Evolutionary conservation across 2,797 vertebrate species (phyloP).

Genomic region (Thunnus albacares): DNA sequence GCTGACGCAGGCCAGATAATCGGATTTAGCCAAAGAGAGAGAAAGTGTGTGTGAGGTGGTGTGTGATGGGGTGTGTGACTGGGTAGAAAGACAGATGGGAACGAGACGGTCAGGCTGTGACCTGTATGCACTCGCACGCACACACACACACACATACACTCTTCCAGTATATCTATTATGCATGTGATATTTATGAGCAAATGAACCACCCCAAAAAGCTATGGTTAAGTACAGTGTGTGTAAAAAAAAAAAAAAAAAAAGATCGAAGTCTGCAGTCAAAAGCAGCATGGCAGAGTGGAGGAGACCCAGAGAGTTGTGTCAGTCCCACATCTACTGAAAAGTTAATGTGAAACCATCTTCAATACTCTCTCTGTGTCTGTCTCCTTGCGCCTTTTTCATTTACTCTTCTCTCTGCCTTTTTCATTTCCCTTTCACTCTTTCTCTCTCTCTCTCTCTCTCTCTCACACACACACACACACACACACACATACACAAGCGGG

Average conservation of each 20-base stretch:
- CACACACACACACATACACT: constrained; percentile 37
- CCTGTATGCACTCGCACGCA: constrained; percentile 56
- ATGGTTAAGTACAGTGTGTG: constrained; percentile 54
- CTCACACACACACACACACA: constrained; percentile 19
- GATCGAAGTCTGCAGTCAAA: constrained; percentile 45
- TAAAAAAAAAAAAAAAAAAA: constrained; percentile 27
- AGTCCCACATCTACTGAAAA: constrained; percentile 78
- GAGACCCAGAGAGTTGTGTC: constrained; percentile 53
- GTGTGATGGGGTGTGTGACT: constrained; percentile 64
- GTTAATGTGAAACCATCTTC: constrained; percentile 78
- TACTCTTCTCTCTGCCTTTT: constrained; percentile 37
- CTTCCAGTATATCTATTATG: constrained; percentile 75
- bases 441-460: constrained; percentile 1
- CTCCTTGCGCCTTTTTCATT: constrained; percentile 44
- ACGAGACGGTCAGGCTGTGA: constrained; percentile 80
- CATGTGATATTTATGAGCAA: constrained; percentile 79
- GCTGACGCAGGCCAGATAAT: constrained; percentile 81
- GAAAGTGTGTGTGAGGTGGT: constrained; percentile 74
- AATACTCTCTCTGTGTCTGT: constrained; percentile 57
- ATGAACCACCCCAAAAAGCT: constrained; percentile 58
- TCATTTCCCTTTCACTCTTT: constrained; percentile 10
- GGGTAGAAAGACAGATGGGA: constrained; percentile 83
- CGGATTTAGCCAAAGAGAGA: constrained; percentile 82
- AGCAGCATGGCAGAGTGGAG: constrained; percentile 42
- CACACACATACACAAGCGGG: constrained; percentile 43